Conservation (phyloP, 2,113 vertebrate genomes). For the Syngnathus floridae region DNA sequence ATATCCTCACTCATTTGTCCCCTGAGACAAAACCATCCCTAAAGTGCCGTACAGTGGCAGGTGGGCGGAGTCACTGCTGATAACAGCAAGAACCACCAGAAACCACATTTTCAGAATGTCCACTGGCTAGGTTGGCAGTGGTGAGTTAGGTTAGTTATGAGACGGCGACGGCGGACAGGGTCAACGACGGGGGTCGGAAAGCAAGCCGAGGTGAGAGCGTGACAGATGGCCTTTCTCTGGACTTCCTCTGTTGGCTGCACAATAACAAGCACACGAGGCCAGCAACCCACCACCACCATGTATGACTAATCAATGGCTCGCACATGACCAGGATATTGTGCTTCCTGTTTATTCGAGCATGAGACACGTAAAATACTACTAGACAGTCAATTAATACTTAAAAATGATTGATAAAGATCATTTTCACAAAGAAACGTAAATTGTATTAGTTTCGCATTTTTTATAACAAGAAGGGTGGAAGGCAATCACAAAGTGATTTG, state of each 20-base stretch:
- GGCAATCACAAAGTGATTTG: too few species aligned
- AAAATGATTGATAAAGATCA: too few species aligned
- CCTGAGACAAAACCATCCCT: neutral
- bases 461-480: too few species aligned
- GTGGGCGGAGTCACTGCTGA: neutral
- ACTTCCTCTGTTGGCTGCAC: constrained; percentile 6
- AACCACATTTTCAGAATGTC: neutral
- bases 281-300: neutral
- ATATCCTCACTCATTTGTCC: neutral
- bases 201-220: constrained; percentile 2
- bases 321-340: neutral
- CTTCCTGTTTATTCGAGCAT: neutral
- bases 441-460: too few species aligned
- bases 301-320: constrained; percentile 1
- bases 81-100: neutral
- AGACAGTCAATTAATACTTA: neutral
- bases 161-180: neutral
- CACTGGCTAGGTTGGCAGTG: neutral
- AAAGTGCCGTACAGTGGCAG: neutral
- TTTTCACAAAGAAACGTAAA: too few species aligned
- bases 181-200: constrained; percentile 9
- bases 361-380: neutral
- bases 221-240: constrained; percentile 7
- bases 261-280: neutral
- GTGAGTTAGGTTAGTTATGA: neutral